Conservation (phyloP, 2,888 invertebrate genomes). For the Oscheius myriophilus region DNA sequence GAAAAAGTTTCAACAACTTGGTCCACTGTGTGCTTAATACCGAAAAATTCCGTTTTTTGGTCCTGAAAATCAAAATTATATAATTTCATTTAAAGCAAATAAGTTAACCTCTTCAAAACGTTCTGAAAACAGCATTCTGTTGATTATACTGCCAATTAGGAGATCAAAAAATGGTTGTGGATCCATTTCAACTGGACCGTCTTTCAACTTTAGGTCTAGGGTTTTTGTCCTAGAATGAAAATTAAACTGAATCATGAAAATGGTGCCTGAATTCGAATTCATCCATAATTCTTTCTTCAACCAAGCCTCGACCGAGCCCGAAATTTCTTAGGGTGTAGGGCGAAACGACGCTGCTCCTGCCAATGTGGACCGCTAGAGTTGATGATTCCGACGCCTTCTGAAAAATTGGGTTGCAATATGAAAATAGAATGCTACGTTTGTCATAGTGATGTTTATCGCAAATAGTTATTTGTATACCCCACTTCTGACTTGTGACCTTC, state of each 20-base stretch:
- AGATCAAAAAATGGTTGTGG: conserved; percentile 36
- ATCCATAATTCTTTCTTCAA: neutral
- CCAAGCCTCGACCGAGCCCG: neutral
- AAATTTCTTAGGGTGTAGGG: neutral
- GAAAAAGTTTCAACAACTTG: no score
- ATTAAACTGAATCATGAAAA: no score
- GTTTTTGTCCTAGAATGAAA: neutral
- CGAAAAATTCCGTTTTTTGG: conserved; percentile 29
- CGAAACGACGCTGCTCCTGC: neutral
- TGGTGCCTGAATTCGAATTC: neutral
- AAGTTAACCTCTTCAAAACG: conserved; percentile 38
- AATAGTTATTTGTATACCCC: no score
- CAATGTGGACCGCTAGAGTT: neutral
- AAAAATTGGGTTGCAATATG: no score
- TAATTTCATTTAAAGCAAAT: no score
- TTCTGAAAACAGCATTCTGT: conserved; percentile 42
- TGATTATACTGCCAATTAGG: conserved; percentile 49
- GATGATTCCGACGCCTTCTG: neutral
- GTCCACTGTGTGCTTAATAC: conserved; percentile 31
- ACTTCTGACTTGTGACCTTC: no score
- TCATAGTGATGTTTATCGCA: neutral
- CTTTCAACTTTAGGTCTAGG: neutral
- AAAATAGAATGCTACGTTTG: no score
- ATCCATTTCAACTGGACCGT: conserved; percentile 8
- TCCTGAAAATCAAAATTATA: no score